Evolutionary conservation across 2,797 vertebrate species (phyloP), one percentile per base, ranked within the genome.

Genomic region (Crenichthys baileyi): DNA sequence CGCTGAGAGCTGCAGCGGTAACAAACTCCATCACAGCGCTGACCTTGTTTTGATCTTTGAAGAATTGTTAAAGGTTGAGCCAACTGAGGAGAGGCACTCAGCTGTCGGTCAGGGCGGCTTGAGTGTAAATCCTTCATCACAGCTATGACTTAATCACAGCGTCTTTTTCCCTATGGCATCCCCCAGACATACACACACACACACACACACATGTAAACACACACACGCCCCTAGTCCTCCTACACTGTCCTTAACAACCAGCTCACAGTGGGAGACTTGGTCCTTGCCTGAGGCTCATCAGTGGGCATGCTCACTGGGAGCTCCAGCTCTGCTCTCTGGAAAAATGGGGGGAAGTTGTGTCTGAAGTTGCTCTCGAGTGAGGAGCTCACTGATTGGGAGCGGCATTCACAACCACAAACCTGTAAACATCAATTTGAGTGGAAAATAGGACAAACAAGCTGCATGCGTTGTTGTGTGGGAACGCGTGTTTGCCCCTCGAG

Each of bases 141-240:
- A 44, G 81, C 91, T 83, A 90, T 92, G 88, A 88, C 87, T 94
- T 94, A 95, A 96, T 95, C 95, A 95, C 90, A 85, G 87, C 78
- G 87, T 91, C 88, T 84, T 81, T 81, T 73, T 73, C 84, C 82
- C 81, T 31, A 39, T 61, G 75, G 56, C 79, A 80, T 68, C 53
- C 76, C 29, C 75, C 79, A 78, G 67, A 73, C 80, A 65, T 50
- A 78, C 73, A 51, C 53, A 74, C 31, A 46, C 53, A 74, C 8
- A 74, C 12, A 73, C 44, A 46, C 63, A 56, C 65, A 80, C 48
- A 70, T 55, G 63, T 7, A 75, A 18, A 81, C 51, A 68, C 36
- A 31, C 58, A 36, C 65, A 67, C 65, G 26, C 73, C 53, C 82
- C 51, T 85, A 83, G 77, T 48, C 70, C 76, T 76, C 50, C 72